Evolutionary conservation across 2,888 invertebrate species (phyloP), one percentile per base, ranked within the genome.

Genomic region (Formica aserva): DNA sequence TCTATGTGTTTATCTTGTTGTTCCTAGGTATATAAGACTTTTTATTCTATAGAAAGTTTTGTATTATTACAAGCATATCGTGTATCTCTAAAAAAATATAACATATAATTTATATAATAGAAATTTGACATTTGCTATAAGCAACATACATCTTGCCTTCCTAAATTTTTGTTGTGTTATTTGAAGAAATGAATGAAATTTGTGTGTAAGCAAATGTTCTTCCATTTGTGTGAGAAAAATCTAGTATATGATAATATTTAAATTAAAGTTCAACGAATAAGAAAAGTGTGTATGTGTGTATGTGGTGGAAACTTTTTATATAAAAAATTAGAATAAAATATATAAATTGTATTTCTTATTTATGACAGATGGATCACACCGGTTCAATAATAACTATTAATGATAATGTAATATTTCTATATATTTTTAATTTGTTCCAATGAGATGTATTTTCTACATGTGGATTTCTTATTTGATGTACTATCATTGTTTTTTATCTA

Each of bases 71-170:
- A 15, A 72, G 55, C 11, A 22, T 74, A 60, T 18, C 32, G 32
- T n/a, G 2, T 41, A 62, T 75, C 29, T 22, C 29, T 29, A 9
- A 29, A 62, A 74, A 41, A 52, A 74, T 75, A 22, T 22, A 62
- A 63, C 13, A 18, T 41, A 13, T 29, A 11, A 72, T 60, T 3
- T 3, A 32, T 15, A 3, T 75, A 62, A 62, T 55, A 15, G 41
- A 62, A 32, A 45, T 32, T n/a, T 52, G 6, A 15, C 29, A 15
- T 60, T 74, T 60, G 8, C 26, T 41, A 55, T 60, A 72, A 41
- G 6, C 18, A 22, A 57, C 11, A 72, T 4, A 11, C 1, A 41
- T 71, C 13, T n/a, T 74, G 38, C 22, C n/a, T 63, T 63, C 15
- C 11, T n/a, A 60, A 18, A 26, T 41, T 29, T 29, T 62, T 8